Evolutionary conservation across 2,888 invertebrate species (phyloP).

Genomic region (Trichogramma dendrolimi): DNA sequence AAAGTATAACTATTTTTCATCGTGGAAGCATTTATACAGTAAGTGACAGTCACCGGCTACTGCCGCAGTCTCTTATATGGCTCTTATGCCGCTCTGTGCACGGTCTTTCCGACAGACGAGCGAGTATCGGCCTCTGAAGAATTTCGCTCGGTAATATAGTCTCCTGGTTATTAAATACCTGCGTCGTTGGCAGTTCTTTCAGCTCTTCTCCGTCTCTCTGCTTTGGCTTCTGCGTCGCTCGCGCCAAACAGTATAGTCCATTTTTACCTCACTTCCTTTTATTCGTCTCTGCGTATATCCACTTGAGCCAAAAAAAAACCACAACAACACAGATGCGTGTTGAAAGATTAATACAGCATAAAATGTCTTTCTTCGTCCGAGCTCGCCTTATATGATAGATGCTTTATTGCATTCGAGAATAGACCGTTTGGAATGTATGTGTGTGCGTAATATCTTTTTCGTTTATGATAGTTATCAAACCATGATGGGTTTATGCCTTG

Average conservation of each 20-base stretch:
- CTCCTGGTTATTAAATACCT: constrained; percentile 40
- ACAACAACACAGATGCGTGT: no score
- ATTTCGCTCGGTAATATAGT: constrained; percentile 49
- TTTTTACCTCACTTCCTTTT: constrained; percentile 5
- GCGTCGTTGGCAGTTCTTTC: background rate
- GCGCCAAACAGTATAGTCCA: constrained; percentile 16
- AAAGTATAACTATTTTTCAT: background rate
- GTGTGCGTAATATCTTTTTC: no score
- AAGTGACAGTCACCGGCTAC: constrained; percentile 28
- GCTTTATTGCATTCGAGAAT: no score
- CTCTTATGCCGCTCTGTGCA: no score
- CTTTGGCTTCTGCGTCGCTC: constrained; percentile 11
- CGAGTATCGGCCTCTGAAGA: constrained; percentile 35
- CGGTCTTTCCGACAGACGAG: no score
- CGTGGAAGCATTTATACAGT: constrained; percentile 16
- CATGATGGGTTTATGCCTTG: no score
- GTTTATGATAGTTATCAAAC: no score
- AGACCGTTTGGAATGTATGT: no score
- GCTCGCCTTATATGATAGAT: no score
- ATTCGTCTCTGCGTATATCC: background rate
- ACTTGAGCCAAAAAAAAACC: no score
- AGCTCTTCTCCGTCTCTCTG: background rate
- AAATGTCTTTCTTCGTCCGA: no score
- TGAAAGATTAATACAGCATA: no score
- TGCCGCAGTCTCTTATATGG: constrained; percentile 17